A percentile compares a stretch with the other conserved stretches of the same genome.
Conservation (phyloP, 2,888 invertebrate species). For the Stratiomys singularior region DNA sequence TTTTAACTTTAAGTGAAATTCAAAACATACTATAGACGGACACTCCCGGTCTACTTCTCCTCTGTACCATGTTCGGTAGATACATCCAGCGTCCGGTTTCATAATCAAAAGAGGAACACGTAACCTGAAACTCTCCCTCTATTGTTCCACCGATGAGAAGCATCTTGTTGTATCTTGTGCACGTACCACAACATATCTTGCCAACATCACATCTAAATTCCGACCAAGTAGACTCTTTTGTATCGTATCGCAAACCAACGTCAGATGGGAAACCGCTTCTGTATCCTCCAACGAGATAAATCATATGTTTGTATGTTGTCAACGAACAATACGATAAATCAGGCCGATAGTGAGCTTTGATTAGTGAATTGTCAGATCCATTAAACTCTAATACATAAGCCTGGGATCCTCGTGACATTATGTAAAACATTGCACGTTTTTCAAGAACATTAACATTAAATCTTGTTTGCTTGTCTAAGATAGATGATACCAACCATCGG, state of each 20-base stretch:
- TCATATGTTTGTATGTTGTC: constrained; percentile 23
- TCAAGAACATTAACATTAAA: not conserved
- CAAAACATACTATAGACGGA: constrained; percentile 12
- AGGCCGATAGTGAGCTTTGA: not conserved
- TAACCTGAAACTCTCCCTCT: not conserved
- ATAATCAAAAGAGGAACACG: constrained; percentile 13
- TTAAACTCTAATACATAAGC: not conserved
- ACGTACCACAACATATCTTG: not conserved
- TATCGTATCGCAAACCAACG: constrained; percentile 8
- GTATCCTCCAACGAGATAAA: constrained; percentile 5
- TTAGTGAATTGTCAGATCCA: not conserved
- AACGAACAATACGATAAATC: not conserved
- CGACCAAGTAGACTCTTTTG: not conserved
- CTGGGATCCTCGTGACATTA: not conserved
- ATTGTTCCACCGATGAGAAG: not conserved
- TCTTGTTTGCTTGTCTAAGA: not conserved
- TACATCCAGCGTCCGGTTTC: constrained; percentile 1
- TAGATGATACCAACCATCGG: constrained; percentile 1
- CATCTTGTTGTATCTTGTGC: not conserved
- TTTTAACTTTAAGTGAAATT: not conserved
- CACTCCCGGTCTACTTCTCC: not conserved
- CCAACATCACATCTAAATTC: constrained; percentile 1
- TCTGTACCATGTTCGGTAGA: not conserved
- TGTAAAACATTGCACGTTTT: not conserved
- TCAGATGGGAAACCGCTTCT: not conserved